phyloP scores from a whole-genome alignment of 2,888 invertebrate species.

The Adelognathus sp. region DNA sequence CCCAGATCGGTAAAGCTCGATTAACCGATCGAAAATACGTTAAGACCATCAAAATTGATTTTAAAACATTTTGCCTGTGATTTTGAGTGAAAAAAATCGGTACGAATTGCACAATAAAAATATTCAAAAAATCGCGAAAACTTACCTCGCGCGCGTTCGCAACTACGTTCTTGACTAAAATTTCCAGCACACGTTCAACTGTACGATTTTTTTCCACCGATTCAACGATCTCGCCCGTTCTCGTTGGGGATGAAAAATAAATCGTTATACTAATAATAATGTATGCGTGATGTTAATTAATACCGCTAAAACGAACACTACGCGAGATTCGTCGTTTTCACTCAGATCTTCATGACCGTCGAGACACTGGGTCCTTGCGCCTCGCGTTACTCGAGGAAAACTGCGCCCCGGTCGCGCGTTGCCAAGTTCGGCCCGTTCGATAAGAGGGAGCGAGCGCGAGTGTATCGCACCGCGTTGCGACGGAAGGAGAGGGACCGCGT shows the following conservation, averaged over 20 bases:
- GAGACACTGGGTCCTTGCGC: conserved; percentile 36
- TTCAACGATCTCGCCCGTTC: too few relatives aligned
- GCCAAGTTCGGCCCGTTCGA: conserved; percentile 47
- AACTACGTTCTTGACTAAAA: background rate
- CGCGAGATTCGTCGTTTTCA: conserved; percentile 33
- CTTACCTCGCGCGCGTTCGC: conserved; percentile 37
- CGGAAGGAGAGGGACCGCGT: conserved; percentile 56
- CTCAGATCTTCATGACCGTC: conserved; percentile 58
- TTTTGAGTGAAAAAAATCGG: background rate
- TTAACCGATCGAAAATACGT: too few relatives aligned
- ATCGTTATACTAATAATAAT: background rate
- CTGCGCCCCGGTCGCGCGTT: conserved; percentile 51
- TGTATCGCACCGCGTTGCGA: conserved; percentile 37
- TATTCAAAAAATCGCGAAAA: background rate
- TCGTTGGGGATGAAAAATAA: background rate
- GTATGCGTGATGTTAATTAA: too few relatives aligned
- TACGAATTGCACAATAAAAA: background rate
- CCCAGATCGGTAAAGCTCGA: too few relatives aligned
- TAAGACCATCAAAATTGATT: too few relatives aligned
- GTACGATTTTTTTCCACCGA: background rate
- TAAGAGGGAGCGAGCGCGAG: conserved; percentile 55
- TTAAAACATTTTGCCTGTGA: background rate
- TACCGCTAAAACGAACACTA: conserved; percentile 13
- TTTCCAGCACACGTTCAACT: background rate
- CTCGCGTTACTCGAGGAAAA: conserved; percentile 59